A percentile compares a stretch with the other conserved stretches of the same genome.
phyloP scores from a whole-genome alignment of 2,797 vertebrate species.

The Pyrocephalus nanus region DNA sequence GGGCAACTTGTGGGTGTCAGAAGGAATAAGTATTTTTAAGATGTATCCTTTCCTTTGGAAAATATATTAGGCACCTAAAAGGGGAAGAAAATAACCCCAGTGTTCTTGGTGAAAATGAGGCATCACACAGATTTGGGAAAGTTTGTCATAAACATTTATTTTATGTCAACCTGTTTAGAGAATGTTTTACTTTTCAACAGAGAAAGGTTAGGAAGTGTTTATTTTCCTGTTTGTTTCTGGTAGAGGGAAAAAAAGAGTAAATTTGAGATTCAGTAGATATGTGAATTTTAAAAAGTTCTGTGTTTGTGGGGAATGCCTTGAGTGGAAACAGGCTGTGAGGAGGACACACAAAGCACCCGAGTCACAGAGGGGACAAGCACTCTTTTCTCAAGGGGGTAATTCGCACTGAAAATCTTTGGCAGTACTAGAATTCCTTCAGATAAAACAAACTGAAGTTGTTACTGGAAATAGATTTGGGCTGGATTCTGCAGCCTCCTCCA shows the following conservation, averaged over 20 bases:
- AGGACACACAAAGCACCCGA: neutral
- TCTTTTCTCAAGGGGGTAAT: neutral
- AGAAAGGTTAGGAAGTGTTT: neutral
- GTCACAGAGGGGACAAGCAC: neutral
- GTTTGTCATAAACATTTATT: slow-evolving; percentile 51
- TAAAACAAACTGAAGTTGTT: neutral
- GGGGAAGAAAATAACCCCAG: neutral
- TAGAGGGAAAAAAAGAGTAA: neutral
- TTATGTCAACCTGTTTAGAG: neutral
- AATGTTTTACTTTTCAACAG: neutral
- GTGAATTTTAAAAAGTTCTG: neutral
- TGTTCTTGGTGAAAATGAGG: neutral
- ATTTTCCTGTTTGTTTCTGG: neutral
- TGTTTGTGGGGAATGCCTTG: neutral
- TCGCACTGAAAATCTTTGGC: slow-evolving; percentile 1
- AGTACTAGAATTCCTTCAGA: neutral
- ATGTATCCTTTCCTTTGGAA: neutral
- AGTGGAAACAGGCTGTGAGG: neutral
- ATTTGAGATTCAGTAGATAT: neutral
- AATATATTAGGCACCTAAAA: neutral
- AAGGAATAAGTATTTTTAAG: no score
- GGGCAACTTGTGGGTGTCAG: accelerated
- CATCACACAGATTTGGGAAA: slow-evolving; percentile 19
- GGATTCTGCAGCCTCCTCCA: neutral
- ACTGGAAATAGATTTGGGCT: neutral